Percentiles rank a stretch among this genome's conserved stretches.
These are phyloP conservation scores for Leptinotarsa undecemlineata DNA, from an alignment of 1,140 invertebrate species.

Conservation along the genomic window DNA sequence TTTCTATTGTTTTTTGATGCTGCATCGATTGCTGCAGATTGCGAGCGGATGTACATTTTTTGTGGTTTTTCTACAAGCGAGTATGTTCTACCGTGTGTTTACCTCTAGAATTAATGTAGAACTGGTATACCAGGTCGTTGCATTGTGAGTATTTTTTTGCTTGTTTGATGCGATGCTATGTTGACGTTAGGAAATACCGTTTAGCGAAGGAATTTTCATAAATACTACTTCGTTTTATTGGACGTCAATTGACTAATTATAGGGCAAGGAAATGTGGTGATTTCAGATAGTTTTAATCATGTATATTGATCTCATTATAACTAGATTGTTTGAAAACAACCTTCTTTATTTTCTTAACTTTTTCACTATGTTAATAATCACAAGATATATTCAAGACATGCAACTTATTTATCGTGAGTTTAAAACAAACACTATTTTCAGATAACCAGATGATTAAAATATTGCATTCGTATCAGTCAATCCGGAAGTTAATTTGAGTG, in stretches of 20 bases:
- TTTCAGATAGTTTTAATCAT: not conserved
- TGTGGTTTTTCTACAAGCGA: conserved; percentile 32
- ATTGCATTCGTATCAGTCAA: too few relatives aligned
- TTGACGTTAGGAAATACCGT: conserved; percentile 7
- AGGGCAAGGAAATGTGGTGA: not conserved
- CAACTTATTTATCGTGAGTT: too few relatives aligned
- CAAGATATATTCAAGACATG: not conserved
- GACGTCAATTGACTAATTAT: not conserved
- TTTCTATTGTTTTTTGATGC: conserved; percentile 43
- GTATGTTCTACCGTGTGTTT: conserved; percentile 36
- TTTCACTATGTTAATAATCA: not conserved
- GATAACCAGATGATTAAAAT: too few relatives aligned
- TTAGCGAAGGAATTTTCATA: not conserved
- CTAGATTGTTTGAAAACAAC: not conserved
- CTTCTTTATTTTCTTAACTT: not conserved
- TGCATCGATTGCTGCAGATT: conserved; percentile 23
- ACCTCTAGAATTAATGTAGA: conserved; percentile 41
- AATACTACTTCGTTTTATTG: not conserved
- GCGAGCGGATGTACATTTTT: conserved; percentile 39
- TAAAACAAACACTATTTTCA: too few relatives aligned
- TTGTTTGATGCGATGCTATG: conserved; percentile 1
- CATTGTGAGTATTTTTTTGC: conserved; percentile 17
- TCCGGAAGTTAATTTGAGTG: too few relatives aligned
- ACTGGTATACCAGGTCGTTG: conserved; percentile 30
- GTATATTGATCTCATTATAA: not conserved